A percentile compares a stretch with the other conserved stretches of the same genome.
phyloP scores from a whole-genome alignment of 2,888 invertebrate species.

The Argyra leucocephala region DNA sequence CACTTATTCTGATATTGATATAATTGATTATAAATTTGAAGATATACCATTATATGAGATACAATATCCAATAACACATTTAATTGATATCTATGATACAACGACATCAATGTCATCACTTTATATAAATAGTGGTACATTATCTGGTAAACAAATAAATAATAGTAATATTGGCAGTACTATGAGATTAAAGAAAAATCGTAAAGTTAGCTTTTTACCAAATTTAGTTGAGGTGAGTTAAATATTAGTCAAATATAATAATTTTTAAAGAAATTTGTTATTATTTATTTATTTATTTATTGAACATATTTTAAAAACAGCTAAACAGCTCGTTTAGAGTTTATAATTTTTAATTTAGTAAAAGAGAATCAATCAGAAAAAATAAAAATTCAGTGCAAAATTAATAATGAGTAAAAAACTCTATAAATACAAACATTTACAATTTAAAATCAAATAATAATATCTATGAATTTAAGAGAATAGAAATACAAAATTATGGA shows the following conservation, averaged over 20 bases:
- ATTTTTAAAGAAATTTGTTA: too few species aligned
- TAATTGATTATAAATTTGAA: conserved; percentile 26
- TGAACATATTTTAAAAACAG: too few species aligned
- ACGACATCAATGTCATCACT: conserved; percentile 22
- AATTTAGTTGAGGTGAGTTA: conserved; percentile 41
- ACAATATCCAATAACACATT: conserved; percentile 15
- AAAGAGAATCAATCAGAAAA: too few species aligned
- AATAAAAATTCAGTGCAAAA: too few species aligned
- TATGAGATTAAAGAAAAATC: conserved; percentile 43
- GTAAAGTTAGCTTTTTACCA: conserved; percentile 42
- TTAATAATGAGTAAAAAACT: too few species aligned
- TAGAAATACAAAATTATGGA: too few species aligned
- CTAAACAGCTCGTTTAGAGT: too few species aligned
- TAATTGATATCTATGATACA: conserved; percentile 14
- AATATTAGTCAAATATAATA: not conserved
- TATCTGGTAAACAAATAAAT: conserved; percentile 13
- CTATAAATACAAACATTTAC: too few species aligned
- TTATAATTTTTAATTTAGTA: too few species aligned
- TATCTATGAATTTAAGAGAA: too few species aligned
- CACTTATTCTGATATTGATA: conserved; percentile 22
- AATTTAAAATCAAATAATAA: too few species aligned
- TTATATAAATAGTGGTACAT: conserved; percentile 16
- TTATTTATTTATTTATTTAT: too few species aligned
- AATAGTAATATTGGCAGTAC: conserved; percentile 24
- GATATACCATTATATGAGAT: conserved; percentile 26